A percentile compares a stretch with the other conserved stretches of the same genome.
Conservation (phyloP, 2,113 vertebrate genomes). For the Bothrops jararaca region DNA sequence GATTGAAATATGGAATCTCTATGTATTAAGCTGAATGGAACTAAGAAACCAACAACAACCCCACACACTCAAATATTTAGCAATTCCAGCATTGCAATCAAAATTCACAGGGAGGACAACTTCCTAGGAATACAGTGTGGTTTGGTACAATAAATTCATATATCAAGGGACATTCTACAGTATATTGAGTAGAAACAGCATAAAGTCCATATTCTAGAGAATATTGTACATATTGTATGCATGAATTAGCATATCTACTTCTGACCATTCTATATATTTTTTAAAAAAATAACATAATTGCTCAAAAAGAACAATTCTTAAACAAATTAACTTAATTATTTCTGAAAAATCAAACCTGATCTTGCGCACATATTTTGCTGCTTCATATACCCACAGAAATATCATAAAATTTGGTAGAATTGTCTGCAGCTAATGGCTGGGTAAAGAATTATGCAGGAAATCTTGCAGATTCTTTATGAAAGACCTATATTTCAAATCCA, state of each 20-base stretch:
- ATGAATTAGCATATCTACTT: background rate
- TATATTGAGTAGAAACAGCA: background rate
- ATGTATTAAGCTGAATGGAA: background rate
- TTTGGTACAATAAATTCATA: background rate
- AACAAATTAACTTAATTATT: background rate
- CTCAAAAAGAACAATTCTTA: background rate
- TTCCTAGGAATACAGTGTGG: background rate
- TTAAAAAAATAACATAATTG: background rate
- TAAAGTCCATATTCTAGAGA: background rate
- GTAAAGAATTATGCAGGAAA: slow-evolving; percentile 40
- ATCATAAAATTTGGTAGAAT: slow-evolving; percentile 12
- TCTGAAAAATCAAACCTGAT: background rate
- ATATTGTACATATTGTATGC: background rate
- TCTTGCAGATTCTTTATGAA: slow-evolving; percentile 9
- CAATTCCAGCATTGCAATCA: background rate
- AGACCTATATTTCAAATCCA: background rate
- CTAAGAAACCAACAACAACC: background rate
- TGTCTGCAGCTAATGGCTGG: slow-evolving; percentile 25
- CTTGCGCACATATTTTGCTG: background rate
- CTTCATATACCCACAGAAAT: background rate
- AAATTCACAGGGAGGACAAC: background rate
- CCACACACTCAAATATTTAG: background rate
- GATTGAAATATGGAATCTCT: background rate
- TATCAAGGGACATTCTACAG: background rate
- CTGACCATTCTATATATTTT: background rate